These are phyloP conservation scores for Sceliomorpha sp. DNA, from an alignment of 2,888 invertebrate species.

Conservation along the genomic window DNA sequence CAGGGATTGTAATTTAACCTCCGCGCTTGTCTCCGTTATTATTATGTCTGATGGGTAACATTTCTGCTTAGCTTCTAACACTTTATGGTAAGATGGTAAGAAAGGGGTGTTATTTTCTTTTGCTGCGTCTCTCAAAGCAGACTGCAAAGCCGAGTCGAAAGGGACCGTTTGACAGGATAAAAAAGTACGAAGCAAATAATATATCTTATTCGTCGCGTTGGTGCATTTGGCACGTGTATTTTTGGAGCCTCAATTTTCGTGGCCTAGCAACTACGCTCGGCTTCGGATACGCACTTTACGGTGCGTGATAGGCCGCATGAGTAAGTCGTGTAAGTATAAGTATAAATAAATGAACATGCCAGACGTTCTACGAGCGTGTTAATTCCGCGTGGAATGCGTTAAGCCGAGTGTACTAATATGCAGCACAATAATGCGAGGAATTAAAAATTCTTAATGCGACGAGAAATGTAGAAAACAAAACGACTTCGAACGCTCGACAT, in stretches of 20 bases:
- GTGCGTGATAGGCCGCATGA: constrained; percentile 17
- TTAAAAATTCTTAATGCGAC: not conserved
- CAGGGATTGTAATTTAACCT: constrained; percentile 56
- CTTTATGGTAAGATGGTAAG: constrained; percentile 47
- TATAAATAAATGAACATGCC: constrained; percentile 21
- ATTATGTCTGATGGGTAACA: constrained; percentile 57
- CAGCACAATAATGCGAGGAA: constrained; percentile 4
- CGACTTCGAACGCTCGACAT: not conserved
- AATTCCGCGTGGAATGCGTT: constrained; percentile 17
- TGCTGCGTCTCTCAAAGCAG: too few species aligned
- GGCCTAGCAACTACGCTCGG: not conserved
- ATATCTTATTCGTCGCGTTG: constrained; percentile 19
- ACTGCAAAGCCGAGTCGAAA: too few species aligned
- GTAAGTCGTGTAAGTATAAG: constrained; percentile 17
- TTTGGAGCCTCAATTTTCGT: constrained; percentile 23
- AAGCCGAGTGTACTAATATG: constrained; percentile 2
- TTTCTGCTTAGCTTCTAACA: constrained; percentile 39
- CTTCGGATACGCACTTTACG: constrained; percentile 19
- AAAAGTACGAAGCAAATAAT: constrained; percentile 24
- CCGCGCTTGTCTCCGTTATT: constrained; percentile 48
- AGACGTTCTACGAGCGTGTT: constrained; percentile 15
- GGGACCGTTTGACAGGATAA: constrained; percentile 22
- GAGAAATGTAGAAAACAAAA: not conserved
- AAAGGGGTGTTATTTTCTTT: constrained; percentile 19
- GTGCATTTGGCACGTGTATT: constrained; percentile 12